phyloP scores from a whole-genome alignment of 2,888 invertebrate genomes.

The Melinaea menophilus region DNA sequence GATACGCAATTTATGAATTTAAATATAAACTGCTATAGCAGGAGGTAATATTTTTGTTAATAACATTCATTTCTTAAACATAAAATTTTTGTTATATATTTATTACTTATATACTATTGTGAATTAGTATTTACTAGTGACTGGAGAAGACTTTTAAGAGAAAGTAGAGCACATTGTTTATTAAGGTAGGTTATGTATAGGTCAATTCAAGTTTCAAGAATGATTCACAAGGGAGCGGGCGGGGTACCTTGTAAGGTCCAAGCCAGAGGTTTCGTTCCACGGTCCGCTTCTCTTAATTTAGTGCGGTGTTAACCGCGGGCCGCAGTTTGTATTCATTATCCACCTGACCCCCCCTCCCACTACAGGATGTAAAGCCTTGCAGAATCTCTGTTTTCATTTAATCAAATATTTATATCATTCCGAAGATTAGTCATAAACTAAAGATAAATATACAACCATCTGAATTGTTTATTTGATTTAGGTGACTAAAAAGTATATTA shows the following conservation, averaged over 20 bases:
- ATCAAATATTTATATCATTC: constrained; percentile 57
- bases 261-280: constrained; percentile 54
- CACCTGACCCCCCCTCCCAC: constrained; percentile 55
- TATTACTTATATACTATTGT: too few relatives aligned
- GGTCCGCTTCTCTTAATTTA: constrained; percentile 66
- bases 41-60: too few relatives aligned
- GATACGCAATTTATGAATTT: too few relatives aligned
- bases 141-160: constrained; percentile 25
- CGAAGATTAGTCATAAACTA: constrained; percentile 23
- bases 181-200: constrained; percentile 35
- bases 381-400: constrained; percentile 60
- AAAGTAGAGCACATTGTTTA: constrained; percentile 31
- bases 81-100: too few relatives aligned
- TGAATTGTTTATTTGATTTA: not conserved
- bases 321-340: constrained; percentile 76
- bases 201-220: constrained; percentile 48
- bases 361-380: constrained; percentile 59
- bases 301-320: constrained; percentile 64
- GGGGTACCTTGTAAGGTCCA: constrained; percentile 37
- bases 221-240: constrained; percentile 45
- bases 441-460: not conserved
- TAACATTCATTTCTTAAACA: too few relatives aligned
- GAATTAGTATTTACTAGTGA: too few relatives aligned
- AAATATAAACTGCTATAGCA: too few relatives aligned
- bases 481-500: too few relatives aligned